Evolutionary conservation across 2,797 vertebrate species (phyloP).

Genomic region (Cichlasoma orientale): DNA sequence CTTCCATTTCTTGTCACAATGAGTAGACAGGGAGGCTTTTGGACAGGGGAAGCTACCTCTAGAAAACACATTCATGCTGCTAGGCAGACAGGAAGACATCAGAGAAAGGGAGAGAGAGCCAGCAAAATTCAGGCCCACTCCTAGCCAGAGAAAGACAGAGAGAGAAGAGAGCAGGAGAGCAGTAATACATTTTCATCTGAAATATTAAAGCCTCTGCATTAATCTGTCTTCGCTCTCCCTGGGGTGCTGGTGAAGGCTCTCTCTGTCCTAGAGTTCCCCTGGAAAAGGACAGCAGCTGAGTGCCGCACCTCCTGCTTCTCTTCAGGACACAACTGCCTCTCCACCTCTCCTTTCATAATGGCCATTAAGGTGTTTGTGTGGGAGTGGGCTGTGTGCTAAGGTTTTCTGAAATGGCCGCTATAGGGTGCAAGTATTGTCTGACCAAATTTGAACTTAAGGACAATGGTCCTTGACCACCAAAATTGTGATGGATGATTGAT

Average conservation of each 20-base stretch:
- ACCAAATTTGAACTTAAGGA: not conserved
- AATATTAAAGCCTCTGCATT: constrained; percentile 84
- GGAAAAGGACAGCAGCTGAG: constrained; percentile 67
- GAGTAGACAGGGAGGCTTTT: constrained; percentile 38
- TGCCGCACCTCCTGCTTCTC: constrained; percentile 54
- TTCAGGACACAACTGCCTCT: constrained; percentile 22
- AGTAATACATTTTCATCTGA: constrained; percentile 82
- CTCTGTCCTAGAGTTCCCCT: constrained; percentile 66
- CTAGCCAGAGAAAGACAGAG: not conserved
- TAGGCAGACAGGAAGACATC: constrained; percentile 42
- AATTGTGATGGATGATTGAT: not conserved
- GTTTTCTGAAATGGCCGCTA: constrained; percentile 50
- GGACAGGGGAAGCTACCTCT: constrained; percentile 43
- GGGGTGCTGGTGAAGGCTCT: constrained; percentile 71
- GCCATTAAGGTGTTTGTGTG: constrained; percentile 58
- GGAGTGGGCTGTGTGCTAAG: constrained; percentile 38
- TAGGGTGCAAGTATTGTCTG: not conserved
- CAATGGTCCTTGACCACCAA: not conserved
- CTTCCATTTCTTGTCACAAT: constrained; percentile 59
- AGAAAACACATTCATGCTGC: constrained; percentile 60
- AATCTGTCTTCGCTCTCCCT: constrained; percentile 80
- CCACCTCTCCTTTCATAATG: constrained; percentile 54
- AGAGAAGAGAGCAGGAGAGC: constrained; percentile 54
- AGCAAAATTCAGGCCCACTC: not conserved
- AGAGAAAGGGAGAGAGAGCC: constrained; percentile 24